Evolutionary conservation across 2,888 invertebrate genomes (phyloP).

Genomic region (Chouioia cunea): DNA sequence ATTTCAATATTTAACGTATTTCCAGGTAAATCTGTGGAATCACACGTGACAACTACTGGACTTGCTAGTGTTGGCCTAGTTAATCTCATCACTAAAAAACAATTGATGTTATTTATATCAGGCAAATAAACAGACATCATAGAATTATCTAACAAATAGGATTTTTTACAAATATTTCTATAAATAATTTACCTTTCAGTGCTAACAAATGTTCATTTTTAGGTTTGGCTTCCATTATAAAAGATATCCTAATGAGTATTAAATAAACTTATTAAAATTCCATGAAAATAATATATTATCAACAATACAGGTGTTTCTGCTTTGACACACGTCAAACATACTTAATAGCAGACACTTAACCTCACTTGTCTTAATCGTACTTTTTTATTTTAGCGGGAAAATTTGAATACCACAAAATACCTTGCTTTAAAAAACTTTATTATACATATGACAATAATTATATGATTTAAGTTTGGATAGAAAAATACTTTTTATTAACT

Average conservation of each 20-base stretch:
- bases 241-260: slow-evolving; percentile 1
- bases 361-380: background rate
- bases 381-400: slow-evolving; percentile 1
- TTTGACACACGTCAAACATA: slow-evolving; percentile 19
- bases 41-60: slow-evolving; percentile 85
- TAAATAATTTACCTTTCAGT: slow-evolving; percentile 70
- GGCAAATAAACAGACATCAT: background rate
- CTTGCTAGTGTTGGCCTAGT: slow-evolving; percentile 91
- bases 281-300: slow-evolving; percentile 3
- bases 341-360: slow-evolving; percentile 10
- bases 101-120: slow-evolving; percentile 20
- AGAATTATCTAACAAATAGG: background rate
- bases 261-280: slow-evolving; percentile 1
- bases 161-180: slow-evolving; percentile 10
- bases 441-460: no score
- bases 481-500: no score
- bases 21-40: slow-evolving; percentile 87
- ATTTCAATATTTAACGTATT: slow-evolving; percentile 83
- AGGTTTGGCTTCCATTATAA: slow-evolving; percentile 73
- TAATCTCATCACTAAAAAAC: slow-evolving; percentile 86
- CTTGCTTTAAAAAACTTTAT: no score
- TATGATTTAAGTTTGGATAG: no score
- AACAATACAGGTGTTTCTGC: background rate
- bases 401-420: no score
- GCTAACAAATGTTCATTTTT: slow-evolving; percentile 75